Base-by-base conservation (phyloP, 2,888 invertebrate genomes). In the Baccha elongata region DNA sequence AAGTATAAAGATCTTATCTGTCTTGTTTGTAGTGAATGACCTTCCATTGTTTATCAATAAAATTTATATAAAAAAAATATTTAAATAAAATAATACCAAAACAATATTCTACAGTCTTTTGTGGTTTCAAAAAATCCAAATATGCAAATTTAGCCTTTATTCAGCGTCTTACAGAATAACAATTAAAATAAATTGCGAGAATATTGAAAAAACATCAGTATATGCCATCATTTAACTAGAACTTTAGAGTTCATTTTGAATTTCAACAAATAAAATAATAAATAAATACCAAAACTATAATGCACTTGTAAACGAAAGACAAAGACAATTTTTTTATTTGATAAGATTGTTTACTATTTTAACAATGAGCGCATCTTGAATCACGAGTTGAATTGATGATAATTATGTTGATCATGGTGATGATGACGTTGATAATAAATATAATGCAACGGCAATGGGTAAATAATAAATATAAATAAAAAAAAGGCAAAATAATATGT, bases 351-450 rank as follows among this genome's bases (percentile, higher is more conserved):
- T 71, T 71, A 65, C 71, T 58, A 40, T 65, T 42, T 32, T 44
- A 71, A 32, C 42, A 23, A 3, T 8, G n/a, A n/a, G 29, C 29
- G 23, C 55, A 55, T 40, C 37, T 78, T 35, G 58, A 71, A 78
- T 78, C 78, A 78, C 78, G 78, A 78, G 78, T 65, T 58, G 58
- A 42, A 65, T 44, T 71, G 71, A 32, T 78, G 78, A 65, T 78
- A 32, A 44, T 58, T 46, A 50, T 40, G 37, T 40, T 40, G 37
- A 40, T 40, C 37, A 40, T 40, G 37, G 13, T 40, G 37, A 40
- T 40, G 37, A 40, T 40, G n/a, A 40, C 29, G 29, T 32, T 32
- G 29, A 32, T 32, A 32, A 8, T 40, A 40, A n/a, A 40, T 13
- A 40, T 40, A 40, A 40, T 40, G 37, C 37, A 40, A 40, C 37